A percentile compares a stretch with the other conserved stretches of the same genome.
Conservation (phyloP, 2,113 vertebrate genomes). For the Peromyscus californicus region DNA sequence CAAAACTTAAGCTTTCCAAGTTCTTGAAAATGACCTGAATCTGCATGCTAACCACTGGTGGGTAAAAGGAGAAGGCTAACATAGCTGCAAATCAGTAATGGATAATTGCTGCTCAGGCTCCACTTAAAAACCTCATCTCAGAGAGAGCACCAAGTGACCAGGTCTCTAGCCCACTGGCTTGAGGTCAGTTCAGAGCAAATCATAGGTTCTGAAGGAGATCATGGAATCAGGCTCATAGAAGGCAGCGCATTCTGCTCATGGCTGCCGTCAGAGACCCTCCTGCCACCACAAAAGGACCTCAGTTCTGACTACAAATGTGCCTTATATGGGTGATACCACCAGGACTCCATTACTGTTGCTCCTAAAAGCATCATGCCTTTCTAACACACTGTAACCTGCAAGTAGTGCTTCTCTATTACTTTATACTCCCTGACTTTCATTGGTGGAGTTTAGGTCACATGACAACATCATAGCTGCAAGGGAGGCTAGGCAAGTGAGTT, state of each 20-base stretch:
- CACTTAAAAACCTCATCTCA: background rate
- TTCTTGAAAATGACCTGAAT: background rate
- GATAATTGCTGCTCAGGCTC: background rate
- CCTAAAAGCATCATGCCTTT: background rate
- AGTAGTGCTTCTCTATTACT: background rate
- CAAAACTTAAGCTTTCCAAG: background rate
- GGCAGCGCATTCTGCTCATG: background rate
- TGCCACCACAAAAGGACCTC: background rate
- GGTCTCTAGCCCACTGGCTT: background rate
- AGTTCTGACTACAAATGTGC: background rate
- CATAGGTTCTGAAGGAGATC: background rate
- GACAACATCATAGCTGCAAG: background rate
- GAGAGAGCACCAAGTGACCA: background rate
- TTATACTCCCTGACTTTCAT: background rate
- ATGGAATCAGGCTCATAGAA: background rate
- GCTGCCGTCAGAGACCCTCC: background rate
- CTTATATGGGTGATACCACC: background rate
- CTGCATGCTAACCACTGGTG: background rate
- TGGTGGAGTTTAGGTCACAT: background rate
- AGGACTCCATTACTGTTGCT: background rate
- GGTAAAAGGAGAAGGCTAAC: background rate
- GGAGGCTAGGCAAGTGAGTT: constrained; percentile 5
- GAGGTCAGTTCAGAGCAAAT: background rate
- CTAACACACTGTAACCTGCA: background rate
- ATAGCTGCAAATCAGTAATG: background rate